Conservation (phyloP, 2,113 vertebrate genomes). For the Oriolus oriolus region DNA sequence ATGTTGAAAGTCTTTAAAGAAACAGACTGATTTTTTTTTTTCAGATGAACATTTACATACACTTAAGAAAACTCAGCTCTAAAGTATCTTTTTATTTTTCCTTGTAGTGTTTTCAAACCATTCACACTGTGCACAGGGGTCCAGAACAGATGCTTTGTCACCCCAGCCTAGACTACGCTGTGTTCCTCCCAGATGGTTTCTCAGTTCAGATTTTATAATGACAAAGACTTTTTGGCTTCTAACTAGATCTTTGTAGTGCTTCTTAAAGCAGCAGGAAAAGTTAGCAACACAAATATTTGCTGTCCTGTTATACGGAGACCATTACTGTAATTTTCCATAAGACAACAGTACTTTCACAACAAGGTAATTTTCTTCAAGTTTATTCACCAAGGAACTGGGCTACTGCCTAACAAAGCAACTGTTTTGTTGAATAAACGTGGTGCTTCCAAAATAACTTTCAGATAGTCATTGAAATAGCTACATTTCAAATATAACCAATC, state of each 20-base stretch:
- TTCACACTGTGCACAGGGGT: background rate
- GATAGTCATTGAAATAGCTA: background rate
- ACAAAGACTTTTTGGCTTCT: background rate
- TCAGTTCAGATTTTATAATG: background rate
- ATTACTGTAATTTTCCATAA: background rate
- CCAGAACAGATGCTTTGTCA: background rate
- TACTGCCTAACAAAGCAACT: background rate
- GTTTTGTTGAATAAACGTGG: background rate
- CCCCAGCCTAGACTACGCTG: background rate
- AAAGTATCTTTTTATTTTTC: background rate
- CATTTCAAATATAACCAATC: background rate
- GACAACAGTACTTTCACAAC: background rate
- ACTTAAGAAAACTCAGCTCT: background rate
- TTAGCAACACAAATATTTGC: background rate
- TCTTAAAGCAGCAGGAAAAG: background rate
- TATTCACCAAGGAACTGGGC: background rate
- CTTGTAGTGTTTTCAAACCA: background rate
- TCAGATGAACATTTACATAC: background rate
- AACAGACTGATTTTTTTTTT: background rate
- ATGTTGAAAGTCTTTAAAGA: background rate
- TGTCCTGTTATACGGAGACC: background rate
- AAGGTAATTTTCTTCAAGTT: slow-evolving; percentile 3
- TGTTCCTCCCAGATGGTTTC: background rate
- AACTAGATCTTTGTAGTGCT: background rate
- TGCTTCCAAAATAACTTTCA: slow-evolving; percentile 16